phyloP scores from a whole-genome alignment of 1,140 invertebrate genomes.

The Apis florea region DNA sequence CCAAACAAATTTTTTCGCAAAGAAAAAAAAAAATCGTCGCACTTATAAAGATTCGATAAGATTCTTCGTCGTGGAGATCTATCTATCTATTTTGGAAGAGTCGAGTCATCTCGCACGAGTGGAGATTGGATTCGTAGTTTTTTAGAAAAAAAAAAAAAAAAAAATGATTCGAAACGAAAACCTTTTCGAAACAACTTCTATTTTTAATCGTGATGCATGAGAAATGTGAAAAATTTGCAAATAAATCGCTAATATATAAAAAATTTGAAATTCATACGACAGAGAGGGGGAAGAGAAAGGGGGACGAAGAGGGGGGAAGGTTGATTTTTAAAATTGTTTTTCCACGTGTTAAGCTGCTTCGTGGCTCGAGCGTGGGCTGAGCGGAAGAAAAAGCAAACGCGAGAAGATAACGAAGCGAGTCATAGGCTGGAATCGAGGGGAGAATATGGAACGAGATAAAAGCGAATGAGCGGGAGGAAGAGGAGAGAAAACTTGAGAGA shows the following conservation, averaged over 20 bases:
- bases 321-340: constrained; percentile 39
- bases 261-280: constrained; percentile 22
- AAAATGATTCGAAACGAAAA: too few species aligned
- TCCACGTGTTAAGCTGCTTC: constrained; percentile 18
- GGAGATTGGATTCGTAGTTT: too few species aligned
- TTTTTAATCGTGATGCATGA: background rate
- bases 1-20: too few species aligned
- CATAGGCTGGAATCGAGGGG: constrained; percentile 41
- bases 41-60: too few species aligned
- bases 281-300: background rate
- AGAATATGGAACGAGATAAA: constrained; percentile 39
- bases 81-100: too few species aligned
- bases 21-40: too few species aligned
- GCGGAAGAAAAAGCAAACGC: constrained; percentile 37
- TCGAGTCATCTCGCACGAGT: too few species aligned
- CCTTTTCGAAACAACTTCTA: too few species aligned
- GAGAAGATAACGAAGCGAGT: constrained; percentile 59
- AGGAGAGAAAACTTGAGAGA: constrained; percentile 49
- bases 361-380: background rate
- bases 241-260: constrained; percentile 3
- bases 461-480: constrained; percentile 20
- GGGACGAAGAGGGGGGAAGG: too few species aligned
- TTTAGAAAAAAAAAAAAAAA: too few species aligned
- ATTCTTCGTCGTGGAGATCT: too few species aligned
- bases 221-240: background rate